Base-by-base conservation (phyloP, 2,113 vertebrate species). In the Pipa parva region DNA sequence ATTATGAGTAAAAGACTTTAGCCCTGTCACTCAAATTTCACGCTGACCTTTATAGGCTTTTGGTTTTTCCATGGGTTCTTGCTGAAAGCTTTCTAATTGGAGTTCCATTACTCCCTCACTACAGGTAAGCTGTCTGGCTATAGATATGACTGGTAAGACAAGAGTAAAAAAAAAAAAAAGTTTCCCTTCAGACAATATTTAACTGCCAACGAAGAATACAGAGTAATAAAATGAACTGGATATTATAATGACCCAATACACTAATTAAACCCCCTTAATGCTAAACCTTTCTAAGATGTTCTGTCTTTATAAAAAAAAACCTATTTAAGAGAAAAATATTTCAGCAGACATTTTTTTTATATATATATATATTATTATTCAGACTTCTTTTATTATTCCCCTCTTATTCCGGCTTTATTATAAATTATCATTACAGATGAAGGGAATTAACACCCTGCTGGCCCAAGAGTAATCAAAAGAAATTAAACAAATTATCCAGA, bases 1-100 rank as follows among this genome's bases (percentile, higher is more conserved):
- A 98, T 98, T 98, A 99, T 99, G 97, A 99, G 94, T 96, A 98
- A 96, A 97, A 97, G 97, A 97, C 93, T 98, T 97, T 97, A 95
- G 95, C 92, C 95, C 94, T 97, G 97, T 99, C 97, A 99, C 93
- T 99, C 97, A 99, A 98, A 99, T 97, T 97, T 96, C 95, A 95
- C 74, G 78, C 92, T 99, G 95, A 99, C 97, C 97, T 99, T 99
- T 99, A 97, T 90, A 88, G 84, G 92, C 94, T 95, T 93, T 92
- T 88, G 92, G 93, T 91, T 97, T 89, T 93, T 93, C 92, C 91
- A 92, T 93, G 91, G 90, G 89, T 94, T 92, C 89, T 88, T 92
- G 92, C 91, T 93, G 90, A 87, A 92, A 93, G 91, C 90, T 91
- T 95, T 95, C 92, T 98, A 97, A 98, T 95, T 97, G 97, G 95